Evolutionary conservation across 2,888 invertebrate genomes (phyloP).

Genomic region (Polydrusus tereticollis): DNA sequence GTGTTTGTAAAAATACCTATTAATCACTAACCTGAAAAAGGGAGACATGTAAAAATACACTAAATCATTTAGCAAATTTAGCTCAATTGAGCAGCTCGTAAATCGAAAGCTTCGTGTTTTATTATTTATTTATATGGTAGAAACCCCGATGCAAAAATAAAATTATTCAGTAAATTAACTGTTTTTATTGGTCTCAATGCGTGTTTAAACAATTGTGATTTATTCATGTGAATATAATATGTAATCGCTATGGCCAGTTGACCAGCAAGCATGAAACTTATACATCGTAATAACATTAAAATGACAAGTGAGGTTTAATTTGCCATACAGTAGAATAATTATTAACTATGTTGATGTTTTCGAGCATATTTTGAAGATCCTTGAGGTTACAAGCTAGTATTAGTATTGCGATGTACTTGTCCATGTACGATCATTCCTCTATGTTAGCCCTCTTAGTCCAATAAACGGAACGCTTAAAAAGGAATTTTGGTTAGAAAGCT

Average conservation of each 20-base stretch:
- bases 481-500: too few species aligned
- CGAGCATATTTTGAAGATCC: too few species aligned
- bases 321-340: neutral
- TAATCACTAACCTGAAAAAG: conserved; percentile 1
- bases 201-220: neutral
- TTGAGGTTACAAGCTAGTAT: too few species aligned
- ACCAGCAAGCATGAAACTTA: neutral
- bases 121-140: neutral
- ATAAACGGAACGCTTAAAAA: too few species aligned
- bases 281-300: neutral
- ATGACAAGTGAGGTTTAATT: neutral
- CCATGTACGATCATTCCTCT: too few species aligned
- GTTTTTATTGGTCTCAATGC: neutral
- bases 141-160: neutral
- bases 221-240: neutral
- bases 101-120: neutral
- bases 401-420: too few species aligned
- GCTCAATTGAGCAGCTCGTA: neutral
- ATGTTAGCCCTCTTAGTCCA: too few species aligned
- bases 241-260: neutral
- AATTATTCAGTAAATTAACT: neutral
- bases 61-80: conserved; percentile 1
- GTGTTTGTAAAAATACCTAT: neutral
- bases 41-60: neutral
- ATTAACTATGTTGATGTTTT: too few species aligned